Evolutionary conservation across 1,140 invertebrate genomes (phyloP), one percentile per base, ranked within the genome.

Genomic region (Meloidogyne floridensis): DNA sequence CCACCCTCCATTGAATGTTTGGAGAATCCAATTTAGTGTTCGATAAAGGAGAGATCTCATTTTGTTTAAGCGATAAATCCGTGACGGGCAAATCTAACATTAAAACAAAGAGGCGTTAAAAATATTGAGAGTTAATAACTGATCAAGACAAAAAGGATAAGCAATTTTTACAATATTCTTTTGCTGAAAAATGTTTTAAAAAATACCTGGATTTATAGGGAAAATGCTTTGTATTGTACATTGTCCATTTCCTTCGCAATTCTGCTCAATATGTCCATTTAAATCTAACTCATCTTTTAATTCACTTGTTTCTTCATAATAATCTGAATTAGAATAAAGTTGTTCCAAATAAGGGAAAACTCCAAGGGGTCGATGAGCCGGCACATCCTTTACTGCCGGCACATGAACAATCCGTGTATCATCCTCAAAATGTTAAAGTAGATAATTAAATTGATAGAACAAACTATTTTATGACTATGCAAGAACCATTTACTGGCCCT

Each of bases 361-460:
- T 51, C 82, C 56, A 32, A 83, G 74, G 32, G 82, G 82, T 13
- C 82, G 72, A 72, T 83, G 82, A 11, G 82, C 82, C 9, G 82
- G 81, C 5, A 59, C 53, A 69, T 83, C 51, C 42, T 56, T 59
- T 20, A 84, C 84, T 43, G 54, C 9, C 69, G 82, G 82, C 20
- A 83, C 82, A 15, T 72, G 47, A 32, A 83, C 82, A 59, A 83
- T 84, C n/a, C 65, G n/a, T 2, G 4, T 59, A 72, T 59, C 65
- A 20, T 70, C 82, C 82, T 81, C n/a, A 83, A 18, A 78, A 74
- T 75, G 32, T 9, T 72, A 32, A 75, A 56, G n/a, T 74, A n/a
- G 6, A 7, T 20, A 11, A 42, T 13, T 15, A 54, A 79, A 47
- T 32, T 43, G 7, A 32, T 6, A 81, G n/a, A n/a, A 80, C 32